phyloP scores from a whole-genome alignment of 2,113 vertebrate genomes.

The Oreocharis arfaki region DNA sequence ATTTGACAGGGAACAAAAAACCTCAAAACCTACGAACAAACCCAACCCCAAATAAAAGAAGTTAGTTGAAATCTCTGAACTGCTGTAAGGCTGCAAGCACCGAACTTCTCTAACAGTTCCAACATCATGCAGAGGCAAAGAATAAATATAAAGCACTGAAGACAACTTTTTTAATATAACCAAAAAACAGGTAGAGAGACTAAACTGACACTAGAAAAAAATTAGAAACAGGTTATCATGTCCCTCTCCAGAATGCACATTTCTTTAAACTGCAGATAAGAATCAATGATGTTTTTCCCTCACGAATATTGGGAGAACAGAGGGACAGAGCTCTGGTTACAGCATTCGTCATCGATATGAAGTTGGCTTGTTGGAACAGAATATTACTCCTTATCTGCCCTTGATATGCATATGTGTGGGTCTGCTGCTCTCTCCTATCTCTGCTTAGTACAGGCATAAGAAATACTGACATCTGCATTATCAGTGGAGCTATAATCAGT shows the following conservation, averaged over 20 bases:
- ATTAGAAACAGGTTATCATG: neutral
- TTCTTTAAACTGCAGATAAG: neutral
- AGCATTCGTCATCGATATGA: rapidly evolving
- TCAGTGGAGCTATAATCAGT: neutral
- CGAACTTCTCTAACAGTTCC: neutral
- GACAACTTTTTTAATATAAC: neutral
- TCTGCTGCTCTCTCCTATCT: neutral
- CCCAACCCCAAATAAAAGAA: neutral
- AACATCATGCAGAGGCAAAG: neutral
- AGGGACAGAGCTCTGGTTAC: neutral
- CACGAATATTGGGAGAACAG: neutral
- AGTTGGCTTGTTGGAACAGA: neutral
- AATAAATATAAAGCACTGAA: neutral
- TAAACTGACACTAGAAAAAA: neutral
- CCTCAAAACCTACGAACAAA: neutral
- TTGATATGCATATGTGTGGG: neutral
- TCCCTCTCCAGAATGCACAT: neutral
- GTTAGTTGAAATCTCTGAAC: neutral
- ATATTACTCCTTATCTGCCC: neutral
- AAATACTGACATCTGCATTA: neutral
- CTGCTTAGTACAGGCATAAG: neutral
- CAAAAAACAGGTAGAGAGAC: neutral
- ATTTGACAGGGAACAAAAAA: neutral
- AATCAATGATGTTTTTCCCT: neutral
- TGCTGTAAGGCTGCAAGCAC: neutral